These are phyloP conservation scores for Julus scandinavius DNA, from an alignment of 2,888 invertebrate species.

Conservation along the genomic window DNA sequence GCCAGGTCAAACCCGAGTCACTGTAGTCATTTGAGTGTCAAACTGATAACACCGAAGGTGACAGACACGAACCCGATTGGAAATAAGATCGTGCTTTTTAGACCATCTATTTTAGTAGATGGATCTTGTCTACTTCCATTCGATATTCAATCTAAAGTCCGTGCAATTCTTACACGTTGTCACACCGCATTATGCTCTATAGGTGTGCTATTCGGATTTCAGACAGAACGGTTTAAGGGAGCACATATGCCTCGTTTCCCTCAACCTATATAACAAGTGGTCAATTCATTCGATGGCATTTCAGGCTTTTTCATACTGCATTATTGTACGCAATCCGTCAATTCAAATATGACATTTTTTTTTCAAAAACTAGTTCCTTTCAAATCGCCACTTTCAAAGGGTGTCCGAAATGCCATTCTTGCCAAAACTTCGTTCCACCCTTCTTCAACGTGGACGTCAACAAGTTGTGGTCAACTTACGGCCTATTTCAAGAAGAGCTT, in stretches of 20 bases:
- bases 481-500: not conserved
- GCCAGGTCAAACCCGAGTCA: conserved; percentile 33
- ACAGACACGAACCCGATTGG: conserved; percentile 44
- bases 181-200: conserved; percentile 13
- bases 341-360: conserved; percentile 22
- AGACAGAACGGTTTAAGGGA: conserved; percentile 33
- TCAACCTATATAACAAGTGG: conserved; percentile 15
- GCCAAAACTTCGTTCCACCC: conserved; percentile 1
- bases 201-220: conserved; percentile 33
- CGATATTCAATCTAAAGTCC: conserved; percentile 33
- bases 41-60: conserved; percentile 48
- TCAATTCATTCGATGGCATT: conserved; percentile 11
- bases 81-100: conserved; percentile 48
- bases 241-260: conserved; percentile 1
- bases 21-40: conserved; percentile 48
- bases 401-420: not conserved
- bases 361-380: not conserved
- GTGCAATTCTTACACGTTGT: conserved; percentile 33
- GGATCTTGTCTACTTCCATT: conserved; percentile 33
- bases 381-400: conserved; percentile 33
- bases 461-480: conserved; percentile 26
- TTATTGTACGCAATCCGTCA: conserved; percentile 26
- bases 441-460: conserved; percentile 16
- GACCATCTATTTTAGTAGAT: conserved; percentile 29
- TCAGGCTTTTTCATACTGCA: not conserved